phyloP scores from a whole-genome alignment of 2,888 invertebrate species.

The Ypsolopha sequella region DNA sequence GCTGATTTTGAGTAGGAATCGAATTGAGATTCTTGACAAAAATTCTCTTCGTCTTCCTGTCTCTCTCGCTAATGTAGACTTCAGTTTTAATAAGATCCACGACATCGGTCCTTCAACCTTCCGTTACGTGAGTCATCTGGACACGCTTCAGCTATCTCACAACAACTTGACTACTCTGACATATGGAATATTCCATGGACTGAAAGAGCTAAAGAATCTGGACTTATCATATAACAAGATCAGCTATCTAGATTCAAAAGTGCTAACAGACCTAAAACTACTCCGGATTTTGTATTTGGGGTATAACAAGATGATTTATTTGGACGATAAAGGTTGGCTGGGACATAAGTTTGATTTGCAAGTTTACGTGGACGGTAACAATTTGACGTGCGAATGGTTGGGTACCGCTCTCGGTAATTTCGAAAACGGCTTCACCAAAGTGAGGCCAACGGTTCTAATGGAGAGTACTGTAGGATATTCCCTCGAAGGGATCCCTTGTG shows the following conservation, averaged over 20 bases:
- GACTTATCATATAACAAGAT: conserved; percentile 35
- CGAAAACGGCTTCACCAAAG: conserved; percentile 44
- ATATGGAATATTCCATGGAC: conserved; percentile 42
- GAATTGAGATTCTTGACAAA: conserved; percentile 28
- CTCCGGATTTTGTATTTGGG: conserved; percentile 33
- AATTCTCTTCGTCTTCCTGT: conserved; percentile 35
- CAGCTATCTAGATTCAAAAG: conserved; percentile 33
- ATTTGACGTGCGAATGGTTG: conserved; percentile 47
- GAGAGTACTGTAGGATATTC: conserved; percentile 19
- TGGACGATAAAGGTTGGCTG: conserved; percentile 43
- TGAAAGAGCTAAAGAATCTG: conserved; percentile 25
- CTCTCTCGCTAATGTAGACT: conserved; percentile 29
- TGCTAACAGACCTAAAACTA: conserved; percentile 39
- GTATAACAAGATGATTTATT: conserved; percentile 28
- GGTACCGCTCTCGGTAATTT: conserved; percentile 34
- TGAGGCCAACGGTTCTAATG: conserved; percentile 30
- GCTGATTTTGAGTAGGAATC: conserved; percentile 40
- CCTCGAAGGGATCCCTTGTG: conserved; percentile 48
- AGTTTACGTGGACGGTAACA: conserved; percentile 45
- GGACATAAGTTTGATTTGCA: conserved; percentile 30
- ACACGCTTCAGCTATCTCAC: conserved; percentile 32
- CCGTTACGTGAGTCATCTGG: conserved; percentile 24
- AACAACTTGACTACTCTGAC: conserved; percentile 33
- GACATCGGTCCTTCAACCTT: conserved; percentile 42
- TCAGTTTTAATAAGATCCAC: conserved; percentile 35